phyloP scores from a whole-genome alignment of 2,113 vertebrate species.

The Hippocampus barbouri region DNA sequence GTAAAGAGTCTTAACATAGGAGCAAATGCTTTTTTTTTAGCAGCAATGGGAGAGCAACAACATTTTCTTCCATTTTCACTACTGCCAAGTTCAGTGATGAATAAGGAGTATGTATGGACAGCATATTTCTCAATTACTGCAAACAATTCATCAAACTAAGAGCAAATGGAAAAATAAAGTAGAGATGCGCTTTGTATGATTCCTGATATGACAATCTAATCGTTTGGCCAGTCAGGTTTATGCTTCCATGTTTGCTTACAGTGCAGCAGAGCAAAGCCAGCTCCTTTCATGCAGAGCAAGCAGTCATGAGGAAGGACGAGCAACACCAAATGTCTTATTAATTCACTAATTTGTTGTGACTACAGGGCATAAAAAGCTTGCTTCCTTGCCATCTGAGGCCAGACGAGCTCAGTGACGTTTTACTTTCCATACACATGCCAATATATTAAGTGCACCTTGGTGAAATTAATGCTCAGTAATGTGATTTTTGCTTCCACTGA shows the following conservation, averaged over 20 bases:
- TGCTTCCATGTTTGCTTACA: slow-evolving; percentile 41
- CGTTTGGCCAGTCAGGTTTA: slow-evolving; percentile 46
- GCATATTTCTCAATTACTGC: not conserved
- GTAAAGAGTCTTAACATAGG: not conserved
- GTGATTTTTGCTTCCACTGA: too few relatives aligned
- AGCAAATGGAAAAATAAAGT: slow-evolving; percentile 5
- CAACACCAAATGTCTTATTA: slow-evolving; percentile 79
- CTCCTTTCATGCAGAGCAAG: slow-evolving; percentile 66
- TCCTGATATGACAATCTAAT: slow-evolving; percentile 24
- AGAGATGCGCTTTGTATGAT: not conserved
- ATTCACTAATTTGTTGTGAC: slow-evolving; percentile 76
- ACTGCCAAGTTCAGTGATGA: not conserved
- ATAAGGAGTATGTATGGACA: too few relatives aligned
- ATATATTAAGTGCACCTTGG: slow-evolving; percentile 9
- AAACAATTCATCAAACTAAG: slow-evolving; percentile 8
- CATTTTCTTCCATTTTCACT: not conserved
- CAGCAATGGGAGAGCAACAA: not conserved
- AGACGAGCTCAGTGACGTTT: slow-evolving; percentile 55
- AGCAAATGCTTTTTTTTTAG: not conserved
- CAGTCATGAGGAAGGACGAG: slow-evolving; percentile 74
- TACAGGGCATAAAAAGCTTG: slow-evolving; percentile 73
- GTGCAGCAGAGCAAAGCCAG: slow-evolving; percentile 49
- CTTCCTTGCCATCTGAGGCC: slow-evolving; percentile 76
- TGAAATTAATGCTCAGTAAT: not conserved
- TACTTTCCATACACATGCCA: slow-evolving; percentile 42